Base-by-base conservation (phyloP, 2,113 vertebrate genomes). In the Illadopsis cleaveri region DNA sequence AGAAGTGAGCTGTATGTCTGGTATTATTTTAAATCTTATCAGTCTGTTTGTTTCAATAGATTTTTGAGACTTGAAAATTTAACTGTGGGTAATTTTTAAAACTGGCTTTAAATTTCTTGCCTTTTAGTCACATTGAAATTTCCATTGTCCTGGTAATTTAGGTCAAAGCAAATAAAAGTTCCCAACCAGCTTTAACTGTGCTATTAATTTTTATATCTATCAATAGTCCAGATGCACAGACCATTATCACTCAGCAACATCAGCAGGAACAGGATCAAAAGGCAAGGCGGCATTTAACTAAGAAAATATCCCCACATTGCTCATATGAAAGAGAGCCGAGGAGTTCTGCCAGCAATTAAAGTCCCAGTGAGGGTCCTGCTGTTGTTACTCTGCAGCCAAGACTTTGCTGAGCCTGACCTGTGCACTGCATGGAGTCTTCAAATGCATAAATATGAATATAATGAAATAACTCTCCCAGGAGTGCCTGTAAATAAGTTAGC, bases 181-280 rank as follows among this genome's bases (percentile, higher is more conserved):
- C 70, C 40, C 77, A 81, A 44, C 21, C 57, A 75, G 57, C 73
- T 92, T 93, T 85, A 77, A 71, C 40, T 66, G 44, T 76, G 40
- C 76, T 76, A 64, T 89, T 91, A 81, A 78, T 94, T 91, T 92
- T 18, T 84, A 57, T 35, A 48, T 58, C 30, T 60, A 27, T 86
- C 93, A 84, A 42, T 92, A 94, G 56, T 71, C 79, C 54, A 90
- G 79, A 75, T 9, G 12, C 56, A 80, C 54, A 86, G 69, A 91
- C 90, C 62, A 78, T 96, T 96, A 93, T 90, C 66, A 78, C 70
- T 73, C 76, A 71, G 45, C 54, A 79, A 42, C 79, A 90, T 65
- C 76, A 91, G 88, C 92, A 95, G 87, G 84, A 97, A 17, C 11
- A 73, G 50, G 72, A 91, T 96, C 79, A 95, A 93, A 97, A 96